Conservation (phyloP, 2,797 vertebrate genomes). For the Coregonus suidteri region DNA sequence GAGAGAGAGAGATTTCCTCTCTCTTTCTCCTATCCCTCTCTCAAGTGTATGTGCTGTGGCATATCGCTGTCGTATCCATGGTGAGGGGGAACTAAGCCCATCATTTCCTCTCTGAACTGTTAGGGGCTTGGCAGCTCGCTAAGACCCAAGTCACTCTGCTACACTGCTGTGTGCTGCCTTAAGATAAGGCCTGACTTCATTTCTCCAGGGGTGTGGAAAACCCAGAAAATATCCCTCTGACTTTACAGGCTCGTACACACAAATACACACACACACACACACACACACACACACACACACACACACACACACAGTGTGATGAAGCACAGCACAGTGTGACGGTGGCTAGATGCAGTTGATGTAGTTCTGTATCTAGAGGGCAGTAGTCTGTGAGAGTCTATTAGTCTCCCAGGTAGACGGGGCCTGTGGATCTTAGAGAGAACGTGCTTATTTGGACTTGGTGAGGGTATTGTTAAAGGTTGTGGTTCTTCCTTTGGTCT, state of each 20-base stretch:
- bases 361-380: background rate
- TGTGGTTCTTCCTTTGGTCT: slow-evolving; percentile 29
- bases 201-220: slow-evolving; percentile 22
- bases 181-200: slow-evolving; percentile 32
- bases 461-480: no score
- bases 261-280: background rate
- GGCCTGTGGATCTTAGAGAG: background rate
- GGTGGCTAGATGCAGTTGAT: background rate
- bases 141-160: slow-evolving; percentile 23
- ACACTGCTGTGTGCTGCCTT: slow-evolving; percentile 25
- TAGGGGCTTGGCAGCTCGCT: slow-evolving; percentile 13
- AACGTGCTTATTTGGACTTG: background rate
- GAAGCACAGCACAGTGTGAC: background rate
- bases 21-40: background rate
- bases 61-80: slow-evolving; percentile 2
- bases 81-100: slow-evolving; percentile 25
- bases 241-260: no score
- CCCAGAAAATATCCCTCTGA: slow-evolving; percentile 5
- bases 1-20: background rate
- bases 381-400: background rate
- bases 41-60: background rate
- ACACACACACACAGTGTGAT: background rate
- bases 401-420: background rate
- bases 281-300: background rate
- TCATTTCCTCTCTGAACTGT: slow-evolving; percentile 27